Percentiles rank a stretch among this genome's conserved stretches.
These are phyloP conservation scores for Mylabris sibirica DNA, from an alignment of 2,888 invertebrate genomes.

Conservation along the genomic window DNA sequence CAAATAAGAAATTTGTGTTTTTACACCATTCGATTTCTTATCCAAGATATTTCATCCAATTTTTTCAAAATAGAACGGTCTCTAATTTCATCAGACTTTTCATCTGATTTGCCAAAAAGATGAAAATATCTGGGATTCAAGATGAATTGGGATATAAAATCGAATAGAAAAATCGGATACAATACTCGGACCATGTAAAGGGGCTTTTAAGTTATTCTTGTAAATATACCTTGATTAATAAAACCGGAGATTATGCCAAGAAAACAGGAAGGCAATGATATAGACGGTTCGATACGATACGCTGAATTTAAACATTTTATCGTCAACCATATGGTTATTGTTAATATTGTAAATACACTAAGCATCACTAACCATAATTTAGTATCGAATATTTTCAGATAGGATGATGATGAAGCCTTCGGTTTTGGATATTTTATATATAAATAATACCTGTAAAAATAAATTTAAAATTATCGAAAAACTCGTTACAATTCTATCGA, in stretches of 20 bases:
- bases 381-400: slow-evolving; percentile 50
- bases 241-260: slow-evolving; percentile 53
- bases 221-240: slow-evolving; percentile 57
- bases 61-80: no score
- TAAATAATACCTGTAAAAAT: slow-evolving; percentile 52
- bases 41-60: no score
- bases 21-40: no score
- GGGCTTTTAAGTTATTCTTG: no score
- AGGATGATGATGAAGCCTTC: slow-evolving; percentile 50
- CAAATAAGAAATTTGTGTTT: no score
- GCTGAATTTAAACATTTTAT: slow-evolving; percentile 44
- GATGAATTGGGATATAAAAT: no score
- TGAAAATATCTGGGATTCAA: no score
- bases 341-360: slow-evolving; percentile 44
- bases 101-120: no score
- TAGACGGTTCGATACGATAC: slow-evolving; percentile 37
- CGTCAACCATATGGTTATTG: slow-evolving; percentile 49
- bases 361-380: slow-evolving; percentile 50
- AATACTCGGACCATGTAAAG: no score
- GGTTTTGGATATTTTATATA: slow-evolving; percentile 51
- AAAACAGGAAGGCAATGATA: slow-evolving; percentile 52
- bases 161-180: no score
- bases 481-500: not conserved
- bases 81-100: no score
- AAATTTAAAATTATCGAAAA: not conserved